A percentile compares a stretch with the other conserved stretches of the same genome.
Conservation (phyloP, 2,797 vertebrate species). For the Poliocrania exsul region DNA sequence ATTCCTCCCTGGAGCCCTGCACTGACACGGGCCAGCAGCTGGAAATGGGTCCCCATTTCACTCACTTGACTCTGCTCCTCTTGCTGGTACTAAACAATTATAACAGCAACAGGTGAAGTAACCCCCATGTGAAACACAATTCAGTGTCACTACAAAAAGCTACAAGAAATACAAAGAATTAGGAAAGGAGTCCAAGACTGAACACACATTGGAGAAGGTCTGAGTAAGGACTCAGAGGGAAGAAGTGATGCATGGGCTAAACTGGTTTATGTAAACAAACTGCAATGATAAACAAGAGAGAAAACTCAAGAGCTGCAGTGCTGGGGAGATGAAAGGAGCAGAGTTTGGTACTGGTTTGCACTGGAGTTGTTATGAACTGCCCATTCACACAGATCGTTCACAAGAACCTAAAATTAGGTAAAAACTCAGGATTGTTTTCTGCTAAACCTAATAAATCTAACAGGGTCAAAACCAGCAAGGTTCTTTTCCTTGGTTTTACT, state of each 20-base stretch:
- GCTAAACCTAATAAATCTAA: background rate
- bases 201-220: background rate
- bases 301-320: background rate
- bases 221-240: background rate
- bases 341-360: background rate
- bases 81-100: background rate
- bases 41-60: background rate
- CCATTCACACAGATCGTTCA: background rate
- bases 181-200: background rate
- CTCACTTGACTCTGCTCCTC: background rate
- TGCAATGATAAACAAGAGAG: background rate
- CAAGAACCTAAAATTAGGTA: background rate
- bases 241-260: background rate
- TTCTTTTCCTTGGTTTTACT: background rate
- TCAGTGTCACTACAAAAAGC: background rate
- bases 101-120: background rate
- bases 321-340: background rate
- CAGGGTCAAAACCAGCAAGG: background rate
- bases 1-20: background rate
- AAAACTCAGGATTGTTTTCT: background rate
- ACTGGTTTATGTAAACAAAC: background rate
- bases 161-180: background rate
- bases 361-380: background rate
- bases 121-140: background rate
- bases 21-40: background rate